phyloP scores from a whole-genome alignment of 1,140 invertebrate genomes.

The Lordiphosa stackelbergi region DNA sequence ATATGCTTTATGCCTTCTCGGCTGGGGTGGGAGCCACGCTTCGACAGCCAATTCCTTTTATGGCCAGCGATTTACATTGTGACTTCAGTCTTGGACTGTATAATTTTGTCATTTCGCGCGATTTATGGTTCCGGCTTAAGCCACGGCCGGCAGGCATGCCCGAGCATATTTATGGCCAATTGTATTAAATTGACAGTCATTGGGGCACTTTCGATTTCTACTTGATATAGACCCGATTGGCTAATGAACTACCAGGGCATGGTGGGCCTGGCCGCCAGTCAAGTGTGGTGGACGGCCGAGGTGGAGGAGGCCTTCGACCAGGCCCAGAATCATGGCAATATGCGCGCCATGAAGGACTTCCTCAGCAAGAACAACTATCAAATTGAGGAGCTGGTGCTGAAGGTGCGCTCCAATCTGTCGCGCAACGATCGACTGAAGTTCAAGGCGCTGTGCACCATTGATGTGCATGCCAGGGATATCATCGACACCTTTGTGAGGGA shows the following conservation, averaged over 20 bases:
- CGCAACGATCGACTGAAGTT: conserved; percentile 92
- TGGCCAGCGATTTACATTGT: conserved; percentile 67
- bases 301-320: conserved; percentile 92
- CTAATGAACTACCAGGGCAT: conserved; percentile 93
- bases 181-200: conserved; percentile 75
- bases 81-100: conserved; percentile 49
- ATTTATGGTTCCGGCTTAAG: conserved; percentile 74
- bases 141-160: conserved; percentile 37
- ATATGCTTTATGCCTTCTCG: conserved; percentile 42
- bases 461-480: conserved; percentile 93
- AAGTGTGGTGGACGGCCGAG: conserved; percentile 96
- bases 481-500: conserved; percentile 91
- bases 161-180: conserved; percentile 72
- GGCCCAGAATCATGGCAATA: conserved; percentile 84
- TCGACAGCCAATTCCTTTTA: conserved; percentile 59
- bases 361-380: conserved; percentile 87
- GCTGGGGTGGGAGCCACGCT: conserved; percentile 22
- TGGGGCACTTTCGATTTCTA: conserved; percentile 60
- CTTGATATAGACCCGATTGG: conserved; percentile 82
- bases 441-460: conserved; percentile 91
- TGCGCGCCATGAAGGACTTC: conserved; percentile 93
- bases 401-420: conserved; percentile 80
- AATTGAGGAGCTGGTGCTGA: conserved; percentile 89
- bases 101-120: conserved; percentile 76
- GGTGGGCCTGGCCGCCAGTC: conserved; percentile 90